These are phyloP conservation scores for Thomomys bottae DNA, from an alignment of 2,113 vertebrate genomes.

Conservation along the genomic window DNA sequence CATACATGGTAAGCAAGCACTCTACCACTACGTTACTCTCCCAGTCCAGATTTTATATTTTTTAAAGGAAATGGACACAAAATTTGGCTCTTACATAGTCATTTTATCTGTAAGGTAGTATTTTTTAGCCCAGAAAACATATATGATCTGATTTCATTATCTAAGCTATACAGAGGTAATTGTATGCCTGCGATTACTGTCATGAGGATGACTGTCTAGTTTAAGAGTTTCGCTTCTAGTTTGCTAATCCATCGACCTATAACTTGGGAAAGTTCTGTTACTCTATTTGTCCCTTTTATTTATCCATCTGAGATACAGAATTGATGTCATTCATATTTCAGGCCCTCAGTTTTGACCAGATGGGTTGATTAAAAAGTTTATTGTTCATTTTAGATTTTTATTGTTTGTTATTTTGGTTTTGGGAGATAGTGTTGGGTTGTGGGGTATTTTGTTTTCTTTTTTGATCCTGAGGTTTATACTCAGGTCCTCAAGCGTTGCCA, in stretches of 20 bases:
- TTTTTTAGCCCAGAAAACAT: conserved; percentile 8
- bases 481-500: no score
- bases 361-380: conserved; percentile 5
- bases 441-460: no score
- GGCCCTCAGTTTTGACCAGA: not conserved
- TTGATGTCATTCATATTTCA: conserved; percentile 30
- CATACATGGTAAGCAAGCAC: no score
- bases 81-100: conserved; percentile 23
- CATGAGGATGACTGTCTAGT: not conserved
- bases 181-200: not conserved
- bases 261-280: conserved; percentile 56
- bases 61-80: not conserved
- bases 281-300: conserved; percentile 16
- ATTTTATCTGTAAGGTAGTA: not conserved
- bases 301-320: conserved; percentile 51
- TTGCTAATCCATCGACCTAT: conserved; percentile 28
- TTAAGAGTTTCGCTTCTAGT: conserved; percentile 19
- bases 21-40: no score
- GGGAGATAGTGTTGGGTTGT: no score
- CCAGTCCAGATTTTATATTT: no score
- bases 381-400: no score
- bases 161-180: not conserved
- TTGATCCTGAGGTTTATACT: no score
- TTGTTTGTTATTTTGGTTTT: no score
- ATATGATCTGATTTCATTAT: not conserved